Conservation (phyloP, 2,888 invertebrate species). For the Synergus umbraculus region DNA sequence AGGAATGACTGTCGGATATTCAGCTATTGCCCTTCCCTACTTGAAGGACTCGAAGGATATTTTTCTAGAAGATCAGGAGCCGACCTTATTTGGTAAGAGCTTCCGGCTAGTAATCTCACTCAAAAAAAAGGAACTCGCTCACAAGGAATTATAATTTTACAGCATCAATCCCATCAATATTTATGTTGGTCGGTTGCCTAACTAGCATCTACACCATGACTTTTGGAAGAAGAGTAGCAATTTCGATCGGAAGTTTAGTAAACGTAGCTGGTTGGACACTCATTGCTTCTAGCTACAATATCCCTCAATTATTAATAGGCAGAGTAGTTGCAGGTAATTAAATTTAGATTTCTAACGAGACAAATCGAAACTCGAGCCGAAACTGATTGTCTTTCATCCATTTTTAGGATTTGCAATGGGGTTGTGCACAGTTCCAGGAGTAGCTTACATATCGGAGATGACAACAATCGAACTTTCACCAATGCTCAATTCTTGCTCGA, state of each 20-base stretch:
- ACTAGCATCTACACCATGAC: constrained; percentile 13
- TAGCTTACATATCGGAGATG: constrained; percentile 79
- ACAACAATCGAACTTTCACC: constrained; percentile 74
- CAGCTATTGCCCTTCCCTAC: constrained; percentile 1
- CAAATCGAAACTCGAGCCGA: too few species aligned
- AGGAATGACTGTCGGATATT: constrained; percentile 23
- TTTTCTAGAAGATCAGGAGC: background rate
- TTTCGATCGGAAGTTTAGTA: background rate
- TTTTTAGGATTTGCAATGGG: constrained; percentile 75
- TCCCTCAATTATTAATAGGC: constrained; percentile 27
- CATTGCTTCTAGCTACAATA: constrained; percentile 24
- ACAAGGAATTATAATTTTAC: background rate
- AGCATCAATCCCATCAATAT: constrained; percentile 27
- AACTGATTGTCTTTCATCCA: background rate
- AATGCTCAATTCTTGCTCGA: constrained; percentile 78
- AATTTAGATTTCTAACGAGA: too few species aligned
- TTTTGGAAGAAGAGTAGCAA: constrained; percentile 33
- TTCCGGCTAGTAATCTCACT: too few species aligned
- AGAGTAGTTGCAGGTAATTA: constrained; percentile 8
- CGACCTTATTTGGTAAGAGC: constrained; percentile 20
- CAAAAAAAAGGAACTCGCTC: too few species aligned
- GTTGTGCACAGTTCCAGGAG: constrained; percentile 77
- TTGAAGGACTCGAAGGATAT: constrained; percentile 2
- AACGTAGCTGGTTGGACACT: constrained; percentile 24
- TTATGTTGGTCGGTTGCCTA: constrained; percentile 25